Evolutionary conservation across 2,113 vertebrate species (phyloP), one percentile per base, ranked within the genome.

Genomic region (Zapus hudsonius): DNA sequence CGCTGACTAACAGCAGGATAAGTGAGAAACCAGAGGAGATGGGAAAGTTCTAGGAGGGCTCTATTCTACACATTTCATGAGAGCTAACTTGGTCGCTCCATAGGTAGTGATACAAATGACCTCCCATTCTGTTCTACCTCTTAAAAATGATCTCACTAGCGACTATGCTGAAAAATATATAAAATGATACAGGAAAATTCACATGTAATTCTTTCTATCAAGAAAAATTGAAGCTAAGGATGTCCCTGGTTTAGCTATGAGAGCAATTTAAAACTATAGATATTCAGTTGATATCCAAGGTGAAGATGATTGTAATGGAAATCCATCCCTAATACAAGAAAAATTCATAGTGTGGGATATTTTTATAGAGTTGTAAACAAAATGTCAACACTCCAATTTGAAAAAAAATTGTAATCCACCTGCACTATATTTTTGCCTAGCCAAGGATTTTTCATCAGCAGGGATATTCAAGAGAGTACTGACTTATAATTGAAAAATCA

Each of bases 401-500:
- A 91, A 84, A 20, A 84, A 81, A 75, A 81, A 78, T 88, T 86
- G 38, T 67, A 25, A 7, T 90, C 59, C 94, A 11, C 44, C 72
- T 64, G 11, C 92, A 73, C 23, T 91, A 36, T 67, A 27, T 22
- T 36, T 79, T 85, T 55, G 5, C 42, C 40, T 47, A 1, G 1
- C 2, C 33, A 89, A 69, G 7, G 4, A 12, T 82, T 27, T 25
- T 55, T 3, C 15, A 88, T 80, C 72, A 87, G 2, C 29, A 89
- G 72, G 7, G 44, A 57, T 78, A 87, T 57, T 66, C 38, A 66
- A 66, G 8, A 63, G 42, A 44, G 4, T 31, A 84, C 17, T 67
- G 6, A 7, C 90, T 83, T 90, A 83, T 85, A 80, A 88, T 76
- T 84, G n/a, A 90, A 95, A 76, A 88, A 76, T 33, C 2, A 5